Base-by-base conservation (phyloP, 1,140 invertebrate species). In the Dryas iulia region DNA sequence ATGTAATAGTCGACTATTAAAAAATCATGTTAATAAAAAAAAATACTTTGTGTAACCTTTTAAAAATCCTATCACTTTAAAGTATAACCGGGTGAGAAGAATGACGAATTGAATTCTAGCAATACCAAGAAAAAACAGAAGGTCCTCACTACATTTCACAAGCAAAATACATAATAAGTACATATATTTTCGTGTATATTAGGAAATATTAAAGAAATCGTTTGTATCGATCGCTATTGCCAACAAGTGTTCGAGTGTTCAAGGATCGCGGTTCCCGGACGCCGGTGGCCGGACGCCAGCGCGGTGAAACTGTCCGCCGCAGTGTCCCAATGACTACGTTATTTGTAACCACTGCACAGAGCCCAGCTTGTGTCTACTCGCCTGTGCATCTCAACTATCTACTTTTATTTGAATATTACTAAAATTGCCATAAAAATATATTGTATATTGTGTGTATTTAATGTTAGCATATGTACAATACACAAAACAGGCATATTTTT, bases 181-280 rank as follows among this genome's bases (percentile, higher is more conserved):
- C 2, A 14, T 35, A 11, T 35, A 47, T 21, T 21, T 47, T 18
- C n/a, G 14, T 47, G 39, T 47, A 47, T 47, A 60, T 60, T 60
- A 8, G 21, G 59, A 39, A 60, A 25, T 60, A 31, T 59, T 33
- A 14, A 35, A 11, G 59, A 39, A 61, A 61, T 47, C 59, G 24
- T 39, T 59, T 5, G n/a, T 7, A 39, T 21, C 14, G 14, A 21
- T 61, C 7, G 35, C 35, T 47, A 47, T 61, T 28, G 33, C 59
- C 14, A 18, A 39, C n/a, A n/a, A n/a, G n/a, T 47, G n/a, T 47
- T 47, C 35, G 18, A n/a, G 35, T n/a, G 59, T 1, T 24, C 33
- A 47, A 47, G 59, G 33, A 28, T 47, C 35, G 24, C 24, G 12
- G 59, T 61, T 61, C 59, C 59, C 59, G 59, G 59, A 61, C 25